Percentiles rank a stretch among this genome's conserved stretches.
Conservation (phyloP, 2,888 invertebrate genomes). For the Heliconius hortense region DNA sequence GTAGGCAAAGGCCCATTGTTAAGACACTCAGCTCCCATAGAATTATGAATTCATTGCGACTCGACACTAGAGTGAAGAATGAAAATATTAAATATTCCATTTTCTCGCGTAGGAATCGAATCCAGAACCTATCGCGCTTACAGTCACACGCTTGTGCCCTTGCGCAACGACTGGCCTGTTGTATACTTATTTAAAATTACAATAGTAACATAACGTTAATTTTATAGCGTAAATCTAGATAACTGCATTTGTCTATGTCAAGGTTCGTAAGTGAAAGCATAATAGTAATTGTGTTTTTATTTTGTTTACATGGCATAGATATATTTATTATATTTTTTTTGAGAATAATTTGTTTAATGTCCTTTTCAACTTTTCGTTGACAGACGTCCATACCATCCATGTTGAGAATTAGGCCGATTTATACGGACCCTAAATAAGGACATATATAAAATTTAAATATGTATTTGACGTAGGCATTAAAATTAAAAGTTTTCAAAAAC, state of each 20-base stretch:
- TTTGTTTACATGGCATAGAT: not conserved
- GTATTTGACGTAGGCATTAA: no score
- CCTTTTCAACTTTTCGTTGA: not conserved
- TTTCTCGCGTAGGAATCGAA: no score
- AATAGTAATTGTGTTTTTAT: conserved; percentile 1
- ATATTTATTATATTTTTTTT: not conserved
- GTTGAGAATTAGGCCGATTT: no score
- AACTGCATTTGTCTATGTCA: conserved; percentile 12
- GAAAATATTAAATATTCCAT: not conserved
- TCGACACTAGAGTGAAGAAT: not conserved
- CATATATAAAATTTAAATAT: no score
- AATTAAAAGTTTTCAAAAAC: no score
- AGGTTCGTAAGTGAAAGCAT: conserved; percentile 12
- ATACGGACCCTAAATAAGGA: no score
- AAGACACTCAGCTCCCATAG: no score
- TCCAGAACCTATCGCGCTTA: no score
- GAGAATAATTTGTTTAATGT: not conserved
- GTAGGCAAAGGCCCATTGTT: no score
- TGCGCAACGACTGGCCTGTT: not conserved
- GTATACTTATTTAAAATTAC: not conserved
- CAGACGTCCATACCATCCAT: not conserved
- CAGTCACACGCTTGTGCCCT: no score
- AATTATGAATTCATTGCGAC: no score
- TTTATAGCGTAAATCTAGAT: conserved; percentile 3
- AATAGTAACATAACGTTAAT: not conserved